Conservation (phyloP, 2,113 vertebrate genomes). For the Gavialis gangeticus region DNA sequence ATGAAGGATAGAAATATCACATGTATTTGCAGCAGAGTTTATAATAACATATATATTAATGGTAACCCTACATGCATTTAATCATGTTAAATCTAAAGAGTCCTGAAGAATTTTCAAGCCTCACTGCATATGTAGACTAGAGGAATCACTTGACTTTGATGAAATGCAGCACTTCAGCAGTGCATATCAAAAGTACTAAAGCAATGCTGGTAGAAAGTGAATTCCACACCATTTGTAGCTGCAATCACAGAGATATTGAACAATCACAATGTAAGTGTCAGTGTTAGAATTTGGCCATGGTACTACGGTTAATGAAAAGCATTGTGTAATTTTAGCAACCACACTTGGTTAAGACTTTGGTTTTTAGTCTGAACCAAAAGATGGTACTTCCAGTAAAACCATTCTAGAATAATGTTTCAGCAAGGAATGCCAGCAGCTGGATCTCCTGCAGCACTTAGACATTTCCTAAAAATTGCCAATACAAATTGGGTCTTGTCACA, state of each 20-base stretch:
- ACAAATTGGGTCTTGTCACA: conserved; percentile 31
- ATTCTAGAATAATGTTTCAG: conserved; percentile 17
- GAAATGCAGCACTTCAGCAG: background rate
- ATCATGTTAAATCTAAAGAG: background rate
- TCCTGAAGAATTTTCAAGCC: background rate
- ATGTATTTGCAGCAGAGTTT: background rate
- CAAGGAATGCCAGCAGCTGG: background rate
- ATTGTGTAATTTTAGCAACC: background rate
- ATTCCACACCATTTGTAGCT: background rate
- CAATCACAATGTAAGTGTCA: background rate
- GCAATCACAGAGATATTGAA: background rate
- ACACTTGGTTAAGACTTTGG: background rate
- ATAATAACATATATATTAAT: background rate
- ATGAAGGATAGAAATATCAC: background rate
- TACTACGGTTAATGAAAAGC: background rate
- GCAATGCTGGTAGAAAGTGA: background rate
- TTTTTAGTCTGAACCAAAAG: background rate
- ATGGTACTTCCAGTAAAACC: background rate
- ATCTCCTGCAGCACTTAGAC: background rate
- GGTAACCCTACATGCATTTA: background rate
- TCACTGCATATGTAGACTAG: background rate
- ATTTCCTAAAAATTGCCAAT: conserved; percentile 37
- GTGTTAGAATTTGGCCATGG: background rate
- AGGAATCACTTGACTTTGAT: accelerated
- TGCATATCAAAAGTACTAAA: background rate